A percentile compares a stretch with the other conserved stretches of the same genome.
Evolutionary conservation across 2,888 invertebrate species (phyloP).

Genomic region (Endomychus coccineus): DNA sequence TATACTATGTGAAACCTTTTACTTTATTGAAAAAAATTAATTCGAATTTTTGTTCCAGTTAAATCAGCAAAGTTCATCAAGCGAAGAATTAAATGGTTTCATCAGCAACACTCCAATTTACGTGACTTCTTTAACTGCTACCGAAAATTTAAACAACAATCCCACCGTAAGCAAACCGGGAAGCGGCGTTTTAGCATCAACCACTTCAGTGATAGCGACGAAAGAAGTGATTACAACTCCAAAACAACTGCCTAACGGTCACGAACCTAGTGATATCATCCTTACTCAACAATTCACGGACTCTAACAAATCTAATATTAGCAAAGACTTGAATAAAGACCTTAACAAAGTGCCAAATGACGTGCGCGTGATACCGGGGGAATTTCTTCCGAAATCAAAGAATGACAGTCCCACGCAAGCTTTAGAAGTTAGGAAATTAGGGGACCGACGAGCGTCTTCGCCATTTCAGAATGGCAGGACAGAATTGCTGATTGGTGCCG

Average conservation of each 20-base stretch:
- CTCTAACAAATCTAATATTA: slow-evolving; percentile 13
- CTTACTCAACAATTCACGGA: slow-evolving; percentile 12
- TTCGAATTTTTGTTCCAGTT: slow-evolving; percentile 53
- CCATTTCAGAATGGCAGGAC: slow-evolving; percentile 65
- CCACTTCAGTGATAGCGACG: slow-evolving; percentile 38
- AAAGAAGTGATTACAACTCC: slow-evolving; percentile 40
- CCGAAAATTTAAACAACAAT: slow-evolving; percentile 48
- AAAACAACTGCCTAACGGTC: slow-evolving; percentile 33
- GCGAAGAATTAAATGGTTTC: slow-evolving; percentile 69
- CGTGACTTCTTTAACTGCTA: slow-evolving; percentile 65
- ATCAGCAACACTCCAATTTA: slow-evolving; percentile 77
- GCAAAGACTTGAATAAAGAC: slow-evolving; percentile 26
- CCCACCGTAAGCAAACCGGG: slow-evolving; percentile 41
- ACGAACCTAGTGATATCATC: slow-evolving; percentile 18
- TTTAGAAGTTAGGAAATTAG: slow-evolving; percentile 36
- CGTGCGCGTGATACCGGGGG: slow-evolving; percentile 26
- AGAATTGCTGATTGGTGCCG: slow-evolving; percentile 64
- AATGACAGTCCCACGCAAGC: slow-evolving; percentile 26
- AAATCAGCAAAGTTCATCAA: slow-evolving; percentile 51
- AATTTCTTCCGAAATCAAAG: slow-evolving; percentile 18
- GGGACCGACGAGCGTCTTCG: slow-evolving; percentile 48
- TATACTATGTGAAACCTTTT: too few species aligned
- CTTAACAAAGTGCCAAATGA: slow-evolving; percentile 33
- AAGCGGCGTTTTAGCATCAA: slow-evolving; percentile 33
- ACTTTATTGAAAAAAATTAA: too few species aligned